Conservation (phyloP, 2,797 vertebrate species). For the Anableps anableps region DNA sequence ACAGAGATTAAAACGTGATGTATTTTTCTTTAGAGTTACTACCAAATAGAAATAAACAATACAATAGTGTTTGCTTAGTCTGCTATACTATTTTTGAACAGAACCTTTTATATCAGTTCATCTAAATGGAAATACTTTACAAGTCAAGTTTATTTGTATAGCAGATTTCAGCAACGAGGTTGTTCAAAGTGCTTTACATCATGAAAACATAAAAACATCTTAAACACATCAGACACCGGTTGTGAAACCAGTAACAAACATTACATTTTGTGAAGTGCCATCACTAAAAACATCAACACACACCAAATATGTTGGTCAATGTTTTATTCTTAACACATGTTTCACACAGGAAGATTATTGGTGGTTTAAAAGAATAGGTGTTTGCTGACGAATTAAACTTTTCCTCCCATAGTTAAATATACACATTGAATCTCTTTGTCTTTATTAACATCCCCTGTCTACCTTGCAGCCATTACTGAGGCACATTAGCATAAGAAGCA, state of each 20-base stretch:
- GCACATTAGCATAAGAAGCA: constrained; percentile 52
- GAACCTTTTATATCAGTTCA: neutral
- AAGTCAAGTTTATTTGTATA: no score
- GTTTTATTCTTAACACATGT: neutral
- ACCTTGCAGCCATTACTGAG: constrained; percentile 46
- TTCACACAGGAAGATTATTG: neutral
- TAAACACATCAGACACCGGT: no score
- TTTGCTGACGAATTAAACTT: constrained; percentile 18
- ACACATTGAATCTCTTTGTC: constrained; percentile 35
- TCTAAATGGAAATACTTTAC: neutral
- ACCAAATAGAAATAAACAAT: neutral
- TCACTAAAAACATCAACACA: no score
- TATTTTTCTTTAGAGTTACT: neutral
- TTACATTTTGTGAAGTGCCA: no score
- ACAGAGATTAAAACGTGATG: neutral
- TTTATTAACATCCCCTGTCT: constrained; percentile 43
- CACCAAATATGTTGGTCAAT: no score
- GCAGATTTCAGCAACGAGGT: no score
- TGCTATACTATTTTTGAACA: neutral
- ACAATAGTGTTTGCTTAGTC: neutral
- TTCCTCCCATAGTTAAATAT: constrained; percentile 45
- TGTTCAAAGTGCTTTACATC: no score
- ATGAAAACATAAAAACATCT: no score
- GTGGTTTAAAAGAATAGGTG: constrained; percentile 30
- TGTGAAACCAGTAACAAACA: no score